Percentiles rank a stretch among this genome's conserved stretches.
Conservation (phyloP, 2,113 vertebrate genomes). For the Uropsilus gracilis region DNA sequence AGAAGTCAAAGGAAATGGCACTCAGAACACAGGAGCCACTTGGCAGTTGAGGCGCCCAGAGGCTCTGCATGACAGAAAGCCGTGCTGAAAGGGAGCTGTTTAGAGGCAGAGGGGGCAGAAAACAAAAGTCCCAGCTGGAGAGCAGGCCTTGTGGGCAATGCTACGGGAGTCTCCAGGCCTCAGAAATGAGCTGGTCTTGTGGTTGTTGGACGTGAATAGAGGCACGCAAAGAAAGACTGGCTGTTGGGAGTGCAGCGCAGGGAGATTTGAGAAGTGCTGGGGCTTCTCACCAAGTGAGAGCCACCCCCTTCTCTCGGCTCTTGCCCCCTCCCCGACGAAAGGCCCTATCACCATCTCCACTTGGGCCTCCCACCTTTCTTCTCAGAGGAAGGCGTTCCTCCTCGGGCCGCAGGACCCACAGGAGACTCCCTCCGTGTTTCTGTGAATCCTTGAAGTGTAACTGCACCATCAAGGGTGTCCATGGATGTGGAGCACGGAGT, state of each 20-base stretch:
- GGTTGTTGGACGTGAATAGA: background rate
- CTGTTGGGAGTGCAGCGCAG: background rate
- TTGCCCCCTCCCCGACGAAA: background rate
- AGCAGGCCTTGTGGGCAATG: background rate
- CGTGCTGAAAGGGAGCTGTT: background rate
- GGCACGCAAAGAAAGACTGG: background rate
- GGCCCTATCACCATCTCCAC: background rate
- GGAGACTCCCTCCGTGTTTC: background rate
- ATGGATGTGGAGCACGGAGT: too few relatives aligned
- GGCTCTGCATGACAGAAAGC: background rate
- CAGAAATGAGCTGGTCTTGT: background rate
- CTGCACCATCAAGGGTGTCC: too few relatives aligned
- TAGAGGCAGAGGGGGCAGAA: background rate
- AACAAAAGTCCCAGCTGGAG: background rate
- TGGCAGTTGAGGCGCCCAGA: background rate
- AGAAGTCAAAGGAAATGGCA: background rate
- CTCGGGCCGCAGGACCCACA: background rate
- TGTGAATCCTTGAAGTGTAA: slow-evolving; percentile 12
- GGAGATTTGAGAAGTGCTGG: background rate
- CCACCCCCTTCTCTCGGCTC: background rate
- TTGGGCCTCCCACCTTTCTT: background rate
- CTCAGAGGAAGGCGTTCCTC: background rate
- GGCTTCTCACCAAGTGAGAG: too few relatives aligned
- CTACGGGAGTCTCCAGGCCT: background rate
- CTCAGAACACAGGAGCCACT: background rate